These are phyloP conservation scores for Papilio glaucus DNA, from an alignment of 1,140 invertebrate species.

Conservation along the genomic window DNA sequence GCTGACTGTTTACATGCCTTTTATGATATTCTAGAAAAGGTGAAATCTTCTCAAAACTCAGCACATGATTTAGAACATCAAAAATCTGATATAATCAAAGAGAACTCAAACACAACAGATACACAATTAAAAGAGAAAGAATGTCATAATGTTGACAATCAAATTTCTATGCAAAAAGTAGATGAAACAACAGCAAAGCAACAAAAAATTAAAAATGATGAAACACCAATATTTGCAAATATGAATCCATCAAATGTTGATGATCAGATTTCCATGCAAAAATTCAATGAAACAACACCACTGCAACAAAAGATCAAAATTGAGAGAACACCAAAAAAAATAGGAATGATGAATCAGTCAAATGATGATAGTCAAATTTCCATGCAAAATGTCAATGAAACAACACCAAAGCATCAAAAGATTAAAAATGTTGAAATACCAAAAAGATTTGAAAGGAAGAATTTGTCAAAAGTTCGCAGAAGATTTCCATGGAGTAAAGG, in stretches of 20 bases:
- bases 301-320: slow-evolving; percentile 33
- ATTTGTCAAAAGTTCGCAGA: slow-evolving; percentile 44
- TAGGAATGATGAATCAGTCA: slow-evolving; percentile 23
- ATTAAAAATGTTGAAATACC: slow-evolving; percentile 23
- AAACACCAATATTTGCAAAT: slow-evolving; percentile 36
- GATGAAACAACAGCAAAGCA: slow-evolving; percentile 9
- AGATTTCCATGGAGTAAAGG: slow-evolving; percentile 51
- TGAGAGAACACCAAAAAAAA: slow-evolving; percentile 37
- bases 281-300: slow-evolving; percentile 64
- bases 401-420: slow-evolving; percentile 51
- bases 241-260: too few relatives aligned
- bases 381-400: slow-evolving; percentile 59
- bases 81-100: background rate
- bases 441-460: slow-evolving; percentile 31
- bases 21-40: slow-evolving; percentile 60
- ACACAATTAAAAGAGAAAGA: background rate
- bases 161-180: background rate
- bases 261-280: slow-evolving; percentile 56
- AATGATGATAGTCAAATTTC: slow-evolving; percentile 40
- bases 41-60: slow-evolving; percentile 29
- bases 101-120: background rate
- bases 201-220: slow-evolving; percentile 26
- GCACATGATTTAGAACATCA: slow-evolving; percentile 5
- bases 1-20: slow-evolving; percentile 84
- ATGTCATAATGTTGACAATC: background rate